Conservation (phyloP, 2,888 invertebrate genomes). For the Rosalia funebris region DNA sequence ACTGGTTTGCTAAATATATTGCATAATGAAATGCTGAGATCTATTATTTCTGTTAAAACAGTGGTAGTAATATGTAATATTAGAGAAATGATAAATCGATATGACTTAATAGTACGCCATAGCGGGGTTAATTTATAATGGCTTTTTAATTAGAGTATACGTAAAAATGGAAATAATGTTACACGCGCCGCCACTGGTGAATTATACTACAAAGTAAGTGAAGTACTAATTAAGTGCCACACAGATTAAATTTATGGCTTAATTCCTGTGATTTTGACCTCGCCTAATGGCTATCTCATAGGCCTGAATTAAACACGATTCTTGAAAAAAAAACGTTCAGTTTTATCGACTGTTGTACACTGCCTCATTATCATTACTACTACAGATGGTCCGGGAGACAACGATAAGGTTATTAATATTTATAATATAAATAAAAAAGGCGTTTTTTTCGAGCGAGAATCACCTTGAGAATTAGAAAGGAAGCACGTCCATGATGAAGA, state of each 20-base stretch:
- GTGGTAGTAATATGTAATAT: too few species aligned
- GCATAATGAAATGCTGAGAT: too few species aligned
- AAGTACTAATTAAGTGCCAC: constrained; percentile 6
- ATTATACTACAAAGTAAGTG: background rate
- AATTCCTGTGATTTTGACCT: background rate
- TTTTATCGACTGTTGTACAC: too few species aligned
- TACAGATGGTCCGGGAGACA: too few species aligned
- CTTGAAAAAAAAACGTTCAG: background rate
- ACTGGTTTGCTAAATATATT: too few species aligned
- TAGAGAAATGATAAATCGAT: too few species aligned
- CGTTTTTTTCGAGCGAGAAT: background rate
- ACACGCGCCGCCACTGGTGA: background rate
- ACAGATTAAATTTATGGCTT: constrained; percentile 9
- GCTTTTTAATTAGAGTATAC: too few species aligned
- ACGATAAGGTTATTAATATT: constrained; percentile 2
- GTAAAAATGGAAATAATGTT: too few species aligned
- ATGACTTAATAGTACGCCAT: too few species aligned
- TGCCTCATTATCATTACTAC: too few species aligned
- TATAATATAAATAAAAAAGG: background rate
- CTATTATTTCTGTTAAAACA: too few species aligned
- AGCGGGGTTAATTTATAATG: too few species aligned
- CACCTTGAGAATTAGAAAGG: background rate
- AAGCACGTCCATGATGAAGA: background rate
- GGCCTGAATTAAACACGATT: background rate
- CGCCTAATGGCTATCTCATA: background rate